A percentile compares a stretch with the other conserved stretches of the same genome.
Evolutionary conservation across 2,888 invertebrate species (phyloP).

Genomic region (Amaurobius ferox): DNA sequence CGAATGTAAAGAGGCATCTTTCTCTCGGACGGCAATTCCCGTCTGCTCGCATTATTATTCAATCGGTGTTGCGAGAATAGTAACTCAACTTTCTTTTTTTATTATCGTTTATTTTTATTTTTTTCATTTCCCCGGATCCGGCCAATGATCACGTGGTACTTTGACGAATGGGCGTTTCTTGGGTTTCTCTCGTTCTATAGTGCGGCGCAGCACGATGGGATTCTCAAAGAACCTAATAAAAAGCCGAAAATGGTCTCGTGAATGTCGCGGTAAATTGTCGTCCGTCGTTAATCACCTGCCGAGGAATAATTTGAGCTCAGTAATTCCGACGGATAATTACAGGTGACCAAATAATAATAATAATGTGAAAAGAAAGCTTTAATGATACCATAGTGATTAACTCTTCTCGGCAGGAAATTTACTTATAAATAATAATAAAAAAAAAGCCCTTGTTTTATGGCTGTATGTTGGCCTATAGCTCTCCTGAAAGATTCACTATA

Average conservation of each 20-base stretch:
- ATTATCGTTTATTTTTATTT: too few relatives aligned
- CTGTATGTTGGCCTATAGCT: neutral
- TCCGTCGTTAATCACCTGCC: slow-evolving; percentile 50
- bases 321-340: slow-evolving; percentile 51
- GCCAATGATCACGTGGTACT: slow-evolving; percentile 18
- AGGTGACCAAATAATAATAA: slow-evolving; percentile 65
- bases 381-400: slow-evolving; percentile 55
- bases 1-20: slow-evolving; percentile 6
- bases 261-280: slow-evolving; percentile 70
- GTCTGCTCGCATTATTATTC: slow-evolving; percentile 48
- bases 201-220: neutral
- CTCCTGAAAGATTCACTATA: too few relatives aligned
- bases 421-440: neutral
- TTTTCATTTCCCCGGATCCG: slow-evolving; percentile 4
- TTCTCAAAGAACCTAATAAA: slow-evolving; percentile 17
- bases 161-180: slow-evolving; percentile 21
- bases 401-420: neutral
- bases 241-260: slow-evolving; percentile 22
- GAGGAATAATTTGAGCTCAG: slow-evolving; percentile 39
- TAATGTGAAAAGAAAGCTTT: slow-evolving; percentile 41
- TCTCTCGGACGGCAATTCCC: neutral
- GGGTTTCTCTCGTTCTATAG: neutral
- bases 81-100: neutral
- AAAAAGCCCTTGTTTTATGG: slow-evolving; percentile 3
- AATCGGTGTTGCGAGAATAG: slow-evolving; percentile 10